Conservation (phyloP, 1,140 invertebrate genomes). For the Gryllus bimaculatus region DNA sequence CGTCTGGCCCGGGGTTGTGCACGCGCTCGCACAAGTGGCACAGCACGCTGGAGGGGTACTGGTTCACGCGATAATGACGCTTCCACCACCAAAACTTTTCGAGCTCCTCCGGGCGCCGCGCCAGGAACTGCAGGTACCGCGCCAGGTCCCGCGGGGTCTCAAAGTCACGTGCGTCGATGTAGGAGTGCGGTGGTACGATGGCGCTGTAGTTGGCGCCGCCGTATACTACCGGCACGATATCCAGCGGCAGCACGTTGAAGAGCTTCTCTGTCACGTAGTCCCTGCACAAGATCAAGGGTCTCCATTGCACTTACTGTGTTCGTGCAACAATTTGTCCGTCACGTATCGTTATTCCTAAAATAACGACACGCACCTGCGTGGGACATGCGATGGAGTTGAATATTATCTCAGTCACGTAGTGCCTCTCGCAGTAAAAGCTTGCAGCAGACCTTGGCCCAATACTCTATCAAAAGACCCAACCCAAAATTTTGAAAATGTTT, state of each 20-base stretch:
- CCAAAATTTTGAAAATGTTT: too few relatives aligned
- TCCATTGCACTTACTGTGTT: conserved; percentile 10
- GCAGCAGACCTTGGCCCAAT: too few relatives aligned
- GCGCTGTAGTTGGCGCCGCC: conserved; percentile 43
- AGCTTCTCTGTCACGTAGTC: conserved; percentile 59
- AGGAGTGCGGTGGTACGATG: conserved; percentile 46
- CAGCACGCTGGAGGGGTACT: background rate
- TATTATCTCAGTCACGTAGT: too few relatives aligned
- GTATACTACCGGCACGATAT: conserved; percentile 46
- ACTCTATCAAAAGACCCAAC: too few relatives aligned
- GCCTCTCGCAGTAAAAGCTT: too few relatives aligned
- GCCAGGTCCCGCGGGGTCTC: conserved; percentile 40
- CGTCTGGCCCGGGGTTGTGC: too few relatives aligned
- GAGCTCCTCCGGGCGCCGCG: conserved; percentile 30
- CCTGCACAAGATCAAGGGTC: conserved; percentile 28
- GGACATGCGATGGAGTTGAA: too few relatives aligned
- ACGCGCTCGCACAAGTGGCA: too few relatives aligned
- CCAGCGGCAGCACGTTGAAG: conserved; percentile 35
- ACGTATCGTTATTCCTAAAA: too few relatives aligned
- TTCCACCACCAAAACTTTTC: conserved; percentile 46
- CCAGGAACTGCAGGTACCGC: conserved; percentile 39
- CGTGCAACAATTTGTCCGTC: too few relatives aligned
- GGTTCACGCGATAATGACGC: background rate
- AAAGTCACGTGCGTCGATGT: conserved; percentile 49
- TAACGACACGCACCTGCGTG: too few relatives aligned